Evolutionary conservation across 2,797 vertebrate species (phyloP).

Genomic region (Melanotaenia maccullochi): DNA sequence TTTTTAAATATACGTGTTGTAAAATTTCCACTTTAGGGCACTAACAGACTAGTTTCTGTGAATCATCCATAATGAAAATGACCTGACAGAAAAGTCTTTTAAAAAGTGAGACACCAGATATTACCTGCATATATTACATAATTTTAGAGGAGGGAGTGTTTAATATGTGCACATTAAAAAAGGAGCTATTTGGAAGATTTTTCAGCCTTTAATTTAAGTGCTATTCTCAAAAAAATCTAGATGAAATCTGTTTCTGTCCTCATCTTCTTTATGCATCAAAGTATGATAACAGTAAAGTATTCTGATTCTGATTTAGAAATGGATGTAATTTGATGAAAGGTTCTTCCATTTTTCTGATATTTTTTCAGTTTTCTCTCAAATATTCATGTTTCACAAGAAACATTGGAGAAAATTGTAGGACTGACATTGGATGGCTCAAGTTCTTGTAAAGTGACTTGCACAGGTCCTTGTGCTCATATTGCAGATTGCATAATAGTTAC

Average conservation of each 20-base stretch:
- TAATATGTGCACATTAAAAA: too few relatives aligned
- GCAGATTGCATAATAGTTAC: too few relatives aligned
- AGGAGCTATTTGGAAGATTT: too few relatives aligned
- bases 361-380: not conserved
- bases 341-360: not conserved
- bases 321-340: not conserved
- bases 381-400: too few relatives aligned
- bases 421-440: too few relatives aligned
- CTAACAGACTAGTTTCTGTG: not conserved
- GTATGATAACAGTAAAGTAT: too few relatives aligned
- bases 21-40: not conserved
- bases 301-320: not conserved
- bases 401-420: too few relatives aligned
- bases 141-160: not conserved
- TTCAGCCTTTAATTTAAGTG: not conserved
- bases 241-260: not conserved
- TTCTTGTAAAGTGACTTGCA: too few relatives aligned
- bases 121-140: not conserved
- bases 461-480: too few relatives aligned
- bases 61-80: not conserved
- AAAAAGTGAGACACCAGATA: not conserved
- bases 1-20: not conserved
- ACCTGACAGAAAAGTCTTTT: not conserved
- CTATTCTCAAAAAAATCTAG: not conserved
- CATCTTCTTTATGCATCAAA: too few relatives aligned